Evolutionary conservation across 2,888 invertebrate genomes (phyloP).

Genomic region (Epinotia nisella): DNA sequence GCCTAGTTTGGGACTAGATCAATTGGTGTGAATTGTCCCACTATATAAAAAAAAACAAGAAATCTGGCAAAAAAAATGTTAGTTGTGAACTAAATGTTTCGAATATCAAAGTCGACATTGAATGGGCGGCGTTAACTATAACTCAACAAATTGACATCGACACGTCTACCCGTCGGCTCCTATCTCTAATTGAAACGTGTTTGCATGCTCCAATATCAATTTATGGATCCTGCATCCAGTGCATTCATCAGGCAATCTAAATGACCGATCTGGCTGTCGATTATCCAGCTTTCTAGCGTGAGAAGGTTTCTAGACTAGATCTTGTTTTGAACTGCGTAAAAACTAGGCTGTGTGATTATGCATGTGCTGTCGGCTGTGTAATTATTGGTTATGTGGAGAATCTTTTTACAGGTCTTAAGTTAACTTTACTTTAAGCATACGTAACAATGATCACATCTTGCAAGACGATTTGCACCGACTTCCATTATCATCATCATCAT

Average conservation of each 20-base stretch:
- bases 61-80: too few relatives aligned
- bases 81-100: too few relatives aligned
- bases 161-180: neutral
- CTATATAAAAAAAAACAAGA: too few relatives aligned
- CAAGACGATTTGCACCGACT: too few relatives aligned
- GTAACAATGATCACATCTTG: too few relatives aligned
- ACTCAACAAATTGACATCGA: conserved; percentile 1
- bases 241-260: conserved; percentile 23
- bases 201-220: conserved; percentile 20
- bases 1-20: too few relatives aligned
- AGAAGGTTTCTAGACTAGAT: conserved; percentile 30
- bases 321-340: conserved; percentile 23
- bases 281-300: conserved; percentile 33
- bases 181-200: conserved; percentile 26
- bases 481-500: too few relatives aligned
- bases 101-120: neutral
- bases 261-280: conserved; percentile 19
- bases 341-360: conserved; percentile 15
- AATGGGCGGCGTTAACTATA: neutral
- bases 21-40: too few relatives aligned
- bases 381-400: neutral
- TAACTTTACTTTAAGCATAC: too few relatives aligned
- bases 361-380: neutral
- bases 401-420: too few relatives aligned
- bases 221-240: conserved; percentile 22